phyloP scores from a whole-genome alignment of 2,113 vertebrate genomes.

The Eolophus roseicapilla region DNA sequence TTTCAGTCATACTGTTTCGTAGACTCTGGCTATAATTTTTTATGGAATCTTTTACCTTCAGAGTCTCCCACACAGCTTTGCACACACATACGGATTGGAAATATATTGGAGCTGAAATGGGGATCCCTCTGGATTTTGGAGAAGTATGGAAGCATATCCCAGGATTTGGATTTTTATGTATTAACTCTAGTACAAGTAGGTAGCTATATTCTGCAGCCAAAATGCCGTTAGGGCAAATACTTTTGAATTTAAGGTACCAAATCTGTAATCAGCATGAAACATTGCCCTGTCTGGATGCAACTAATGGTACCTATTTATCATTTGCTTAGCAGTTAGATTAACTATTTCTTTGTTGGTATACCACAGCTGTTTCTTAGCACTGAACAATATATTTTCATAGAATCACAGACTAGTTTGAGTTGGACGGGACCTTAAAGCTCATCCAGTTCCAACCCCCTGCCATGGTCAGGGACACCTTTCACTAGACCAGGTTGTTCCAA shows the following conservation, averaged over 20 bases:
- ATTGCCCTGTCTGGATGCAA: neutral
- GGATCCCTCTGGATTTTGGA: neutral
- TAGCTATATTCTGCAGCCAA: neutral
- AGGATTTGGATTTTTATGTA: neutral
- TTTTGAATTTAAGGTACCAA: neutral
- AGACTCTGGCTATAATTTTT: neutral
- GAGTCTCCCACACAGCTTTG: neutral
- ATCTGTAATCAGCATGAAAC: neutral
- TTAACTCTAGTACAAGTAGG: neutral
- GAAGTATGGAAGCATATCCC: neutral
- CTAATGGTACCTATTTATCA: neutral
- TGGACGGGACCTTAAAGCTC: neutral
- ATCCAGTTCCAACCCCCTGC: neutral
- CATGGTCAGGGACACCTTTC: neutral
- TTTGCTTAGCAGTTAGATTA: neutral
- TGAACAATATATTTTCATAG: neutral
- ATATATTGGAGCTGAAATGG: neutral
- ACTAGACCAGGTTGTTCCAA: neutral
- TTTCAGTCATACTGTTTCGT: neutral
- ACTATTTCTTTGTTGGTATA: neutral
- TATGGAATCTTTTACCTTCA: neutral
- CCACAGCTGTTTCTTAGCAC: neutral
- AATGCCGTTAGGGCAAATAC: neutral
- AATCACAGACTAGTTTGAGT: neutral
- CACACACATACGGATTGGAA: neutral